Evolutionary conservation across 2,888 invertebrate species (phyloP), one percentile per base, ranked within the genome.

Genomic region (Andrena hattorfiana): DNA sequence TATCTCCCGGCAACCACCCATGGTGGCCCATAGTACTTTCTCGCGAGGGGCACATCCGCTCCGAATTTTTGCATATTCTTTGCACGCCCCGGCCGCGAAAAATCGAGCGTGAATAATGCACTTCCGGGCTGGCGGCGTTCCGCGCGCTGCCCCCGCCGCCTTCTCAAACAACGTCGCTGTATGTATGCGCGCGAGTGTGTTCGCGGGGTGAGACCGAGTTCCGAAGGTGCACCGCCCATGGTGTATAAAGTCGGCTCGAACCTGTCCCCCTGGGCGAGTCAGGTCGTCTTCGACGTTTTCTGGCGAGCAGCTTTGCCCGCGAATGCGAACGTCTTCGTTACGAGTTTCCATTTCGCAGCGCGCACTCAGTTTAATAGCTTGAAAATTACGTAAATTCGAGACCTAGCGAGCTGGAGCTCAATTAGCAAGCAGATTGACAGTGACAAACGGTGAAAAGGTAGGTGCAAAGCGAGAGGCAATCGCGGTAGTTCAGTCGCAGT

Each of bases 251-350:
- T 67, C 69, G 28, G 64, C 67, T 66, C 69, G 72, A 77, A 78
- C 59, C 62, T 78, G 81, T 87, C 81, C 76, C 81, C 76, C 56
- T 51, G 59, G 81, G 81, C 84, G 68, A 81, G 73, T 68, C 68
- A 32, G 60, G 10, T 20, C 28, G 63, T 56, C 28, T 62, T 66
- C 77, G 67, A 74, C 51, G 59, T 73, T 80, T 85, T 60, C 63
- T 64, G 51, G 56, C 70, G 32, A 10, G 56, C 78, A 62, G 35
- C 16, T 54, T n/a, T 42, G 0, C 23, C 30, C 20, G n/a, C 7
- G 59, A 30, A n/a, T 1, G n/a, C 26, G n/a, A 13, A 42, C n/a
- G 7, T 60, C 26, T 68, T 28, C 20, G 32, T 66, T 56, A 20
- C 20, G 66, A 51, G 48, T 20, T 23, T 63, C 26, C 49, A 49